Percentiles rank a stretch among this genome's conserved stretches.
These are phyloP conservation scores for Platysternon megacephalum DNA, from an alignment of 2,113 vertebrate genomes.

Conservation along the genomic window DNA sequence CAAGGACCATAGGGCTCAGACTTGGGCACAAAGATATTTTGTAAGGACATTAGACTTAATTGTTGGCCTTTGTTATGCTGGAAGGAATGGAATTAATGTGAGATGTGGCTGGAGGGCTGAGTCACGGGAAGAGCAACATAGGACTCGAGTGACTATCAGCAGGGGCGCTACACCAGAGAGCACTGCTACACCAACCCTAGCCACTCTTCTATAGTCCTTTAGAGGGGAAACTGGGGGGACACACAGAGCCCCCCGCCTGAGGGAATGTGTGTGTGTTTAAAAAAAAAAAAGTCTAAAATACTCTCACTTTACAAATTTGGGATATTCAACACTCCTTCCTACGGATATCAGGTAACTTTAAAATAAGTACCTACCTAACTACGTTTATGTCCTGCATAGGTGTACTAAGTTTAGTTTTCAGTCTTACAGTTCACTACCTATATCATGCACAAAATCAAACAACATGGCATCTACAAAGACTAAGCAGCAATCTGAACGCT, in stretches of 20 bases:
- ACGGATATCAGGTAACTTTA: background rate
- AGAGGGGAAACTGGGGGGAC: background rate
- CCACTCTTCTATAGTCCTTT: background rate
- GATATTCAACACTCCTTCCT: background rate
- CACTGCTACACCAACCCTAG: background rate
- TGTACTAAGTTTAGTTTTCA: background rate
- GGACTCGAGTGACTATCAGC: background rate
- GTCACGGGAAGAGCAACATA: background rate
- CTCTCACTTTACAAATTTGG: no score
- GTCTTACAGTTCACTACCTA: background rate
- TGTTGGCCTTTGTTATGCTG: background rate
- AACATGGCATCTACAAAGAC: background rate
- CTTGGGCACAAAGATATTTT: background rate
- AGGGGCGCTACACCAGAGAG: background rate
- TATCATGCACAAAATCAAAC: background rate
- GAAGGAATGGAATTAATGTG: background rate
- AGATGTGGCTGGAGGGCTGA: background rate
- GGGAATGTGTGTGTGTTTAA: background rate
- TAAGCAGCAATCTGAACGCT: accelerated
- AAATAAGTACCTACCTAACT: background rate
- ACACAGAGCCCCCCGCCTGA: no score
- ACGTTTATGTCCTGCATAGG: background rate
- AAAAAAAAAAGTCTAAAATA: no score
- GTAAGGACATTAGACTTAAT: background rate
- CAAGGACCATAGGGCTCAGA: background rate